Base-by-base conservation (phyloP, 2,888 invertebrate species). In the Cybosia mesomella region DNA sequence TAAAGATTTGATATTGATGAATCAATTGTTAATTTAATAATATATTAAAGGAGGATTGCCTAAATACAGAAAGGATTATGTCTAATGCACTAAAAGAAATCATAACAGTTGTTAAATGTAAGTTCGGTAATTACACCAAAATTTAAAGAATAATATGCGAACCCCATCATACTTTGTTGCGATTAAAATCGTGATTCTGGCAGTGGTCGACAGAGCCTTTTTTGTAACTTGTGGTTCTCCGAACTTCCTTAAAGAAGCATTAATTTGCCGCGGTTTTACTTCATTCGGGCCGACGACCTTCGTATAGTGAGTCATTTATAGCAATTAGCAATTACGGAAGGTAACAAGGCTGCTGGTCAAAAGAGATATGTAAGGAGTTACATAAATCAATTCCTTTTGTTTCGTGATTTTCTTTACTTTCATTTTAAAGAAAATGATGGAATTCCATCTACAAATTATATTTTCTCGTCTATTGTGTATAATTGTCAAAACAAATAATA, bases 281-380 rank as follows among this genome's bases (percentile, higher is more conserved):
- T 82, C 76, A 81, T 79, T 72, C 81, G 76, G 89, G 88, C 85
- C 87, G 84, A 82, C 85, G 87, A 89, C 87, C 89, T 87, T 88
- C 84, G 73, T 67, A 79, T 78, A 72, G 78, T 87, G 88, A 88
- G 79, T 88, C 87, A 87, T 83, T 84, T 83, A 76, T 72, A 79
- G 70, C 79, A 81, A 87, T 85, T 72, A 79, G 70, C 79, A 81
- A 87, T 85, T 85, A 86, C 79, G 75, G 81, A 79, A 84, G 85
- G 84, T 85, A 86, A 83, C 80, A 74, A 81, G 74, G 71, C 73
- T 75, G 75, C 70, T 75, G 68, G 72, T 81, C 81, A 71, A 72
- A 69, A 73, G 67, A 63, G 72, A 74, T 66, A 66, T 72, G 49
- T 57, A 69, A 49, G 64, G 66, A 72, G 70, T 75, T 75, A 77